A percentile compares a stretch with the other conserved stretches of the same genome.
Evolutionary conservation across 2,113 vertebrate genomes (phyloP).

Genomic region (Coryphaenoides rupestris): DNA sequence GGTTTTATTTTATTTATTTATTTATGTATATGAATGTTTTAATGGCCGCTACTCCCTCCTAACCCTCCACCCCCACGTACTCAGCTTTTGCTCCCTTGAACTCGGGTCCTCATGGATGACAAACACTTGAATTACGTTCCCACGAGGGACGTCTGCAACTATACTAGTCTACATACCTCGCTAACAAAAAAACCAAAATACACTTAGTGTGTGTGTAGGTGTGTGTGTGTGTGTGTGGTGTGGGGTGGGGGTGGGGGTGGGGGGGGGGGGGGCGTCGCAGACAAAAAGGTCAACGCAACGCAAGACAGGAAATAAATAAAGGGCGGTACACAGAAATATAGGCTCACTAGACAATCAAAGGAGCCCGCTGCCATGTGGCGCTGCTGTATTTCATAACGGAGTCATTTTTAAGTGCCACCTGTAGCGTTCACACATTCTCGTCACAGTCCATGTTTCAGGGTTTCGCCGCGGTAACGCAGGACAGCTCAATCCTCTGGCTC

Average conservation of each 20-base stretch:
- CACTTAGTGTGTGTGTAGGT: no score
- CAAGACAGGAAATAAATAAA: neutral
- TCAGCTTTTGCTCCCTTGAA: neutral
- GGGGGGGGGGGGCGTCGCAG: no score
- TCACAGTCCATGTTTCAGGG: conserved; percentile 44
- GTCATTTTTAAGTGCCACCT: conserved; percentile 52
- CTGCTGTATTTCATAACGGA: conserved; percentile 32
- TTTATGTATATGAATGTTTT: conserved; percentile 54
- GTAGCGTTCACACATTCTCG: conserved; percentile 51
- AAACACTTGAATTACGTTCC: conserved; percentile 40
- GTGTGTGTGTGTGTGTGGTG: no score
- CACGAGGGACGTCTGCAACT: conserved; percentile 30
- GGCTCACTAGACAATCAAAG: neutral
- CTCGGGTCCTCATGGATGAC: conserved; percentile 29
- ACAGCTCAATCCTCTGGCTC: conserved; percentile 59
- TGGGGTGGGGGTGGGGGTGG: no score
- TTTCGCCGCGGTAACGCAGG: conserved; percentile 50
- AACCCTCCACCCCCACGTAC: no score
- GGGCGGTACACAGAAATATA: neutral
- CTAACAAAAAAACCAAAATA: conserved; percentile 20
- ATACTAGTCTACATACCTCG: conserved; percentile 25
- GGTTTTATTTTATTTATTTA: no score
- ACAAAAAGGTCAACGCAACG: no score
- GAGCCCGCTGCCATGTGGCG: neutral
- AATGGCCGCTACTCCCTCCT: neutral